Evolutionary conservation across 2,888 invertebrate species (phyloP), one percentile per base, ranked within the genome.

Genomic region (Elysia crispata): DNA sequence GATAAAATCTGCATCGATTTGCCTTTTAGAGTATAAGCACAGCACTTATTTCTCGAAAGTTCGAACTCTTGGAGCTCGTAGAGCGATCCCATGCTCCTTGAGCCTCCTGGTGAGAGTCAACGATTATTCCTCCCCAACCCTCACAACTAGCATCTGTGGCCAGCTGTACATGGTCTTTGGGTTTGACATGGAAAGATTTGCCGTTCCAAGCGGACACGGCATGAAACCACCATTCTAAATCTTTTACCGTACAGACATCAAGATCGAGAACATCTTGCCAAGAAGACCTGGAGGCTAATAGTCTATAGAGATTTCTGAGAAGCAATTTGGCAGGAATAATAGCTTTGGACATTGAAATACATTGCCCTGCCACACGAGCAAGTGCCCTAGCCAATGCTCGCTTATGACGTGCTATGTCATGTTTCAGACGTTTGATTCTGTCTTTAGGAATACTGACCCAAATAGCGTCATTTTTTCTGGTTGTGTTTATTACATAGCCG

Each of bases 31-130:
- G 23, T 54, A 77, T 20, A 54, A 23, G 28, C 11, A 77, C 77
- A 11, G 77, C 77, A 31, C 54, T 1, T 25, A 77, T 31, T 41
- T 76, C 66, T 33, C 76, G 5, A n/a, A 23, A n/a, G 28, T 76
- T 76, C 13, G 76, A 76, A 13, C 30, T 41, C 28, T 25, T 28
- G 1, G 25, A n/a, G 25, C 20, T 23, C 25, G 72, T 31, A 18
- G 23, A 18, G 30, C 5, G 18, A 15, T 25, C 50, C 76, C 80
- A 76, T 13, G 76, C 57, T 57, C 76, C 80, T 28, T 67, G 70
- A 15, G 62, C 76, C 30, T n/a, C 33, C 20, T 31, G 30, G 5
- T 20, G 11, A 33, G 8, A 20, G 15, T 8, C 33, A 31, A 31
- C 31, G 13, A 69, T 8, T 18, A 8, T 69, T 1, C 30, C 31